These are phyloP conservation scores for Clarias gariepinus DNA, from an alignment of 2,113 vertebrate genomes.

Conservation along the genomic window DNA sequence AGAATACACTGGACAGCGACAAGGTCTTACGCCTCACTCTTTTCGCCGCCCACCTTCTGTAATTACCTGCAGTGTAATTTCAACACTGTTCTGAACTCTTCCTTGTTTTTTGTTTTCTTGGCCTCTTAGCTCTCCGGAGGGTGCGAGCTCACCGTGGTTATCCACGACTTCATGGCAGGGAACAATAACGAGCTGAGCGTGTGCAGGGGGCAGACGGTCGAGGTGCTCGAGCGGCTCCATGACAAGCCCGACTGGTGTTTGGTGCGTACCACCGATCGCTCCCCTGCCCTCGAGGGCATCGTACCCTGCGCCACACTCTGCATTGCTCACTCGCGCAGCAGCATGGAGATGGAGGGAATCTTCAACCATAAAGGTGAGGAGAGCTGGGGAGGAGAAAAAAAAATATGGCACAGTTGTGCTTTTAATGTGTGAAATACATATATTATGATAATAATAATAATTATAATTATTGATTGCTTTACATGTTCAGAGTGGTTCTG, in stretches of 20 bases:
- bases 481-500: neutral
- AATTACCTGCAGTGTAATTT: neutral
- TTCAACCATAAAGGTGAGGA: constrained; percentile 96
- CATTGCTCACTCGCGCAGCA: constrained; percentile 95
- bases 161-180: constrained; percentile 94
- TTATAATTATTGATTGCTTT: neutral
- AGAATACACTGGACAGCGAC: constrained; percentile 97
- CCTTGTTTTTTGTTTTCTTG: neutral
- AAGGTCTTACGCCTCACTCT: constrained; percentile 76
- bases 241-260: constrained; percentile 97
- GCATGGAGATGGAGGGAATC: constrained; percentile 99
- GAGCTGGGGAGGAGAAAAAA: neutral
- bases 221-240: constrained; percentile 93
- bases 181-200: constrained; percentile 95
- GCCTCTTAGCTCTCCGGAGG: constrained; percentile 88
- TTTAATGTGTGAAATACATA: no score
- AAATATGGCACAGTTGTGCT: neutral
- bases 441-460: neutral
- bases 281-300: constrained; percentile 89
- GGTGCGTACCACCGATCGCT: constrained; percentile 93
- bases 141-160: constrained; percentile 96
- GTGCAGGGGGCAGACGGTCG: constrained; percentile 93
- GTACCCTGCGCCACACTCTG: constrained; percentile 95
- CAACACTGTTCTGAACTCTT: neutral
- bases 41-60: neutral